Evolutionary conservation across 2,797 vertebrate genomes (phyloP).

Genomic region (Protonibea diacanthus): DNA sequence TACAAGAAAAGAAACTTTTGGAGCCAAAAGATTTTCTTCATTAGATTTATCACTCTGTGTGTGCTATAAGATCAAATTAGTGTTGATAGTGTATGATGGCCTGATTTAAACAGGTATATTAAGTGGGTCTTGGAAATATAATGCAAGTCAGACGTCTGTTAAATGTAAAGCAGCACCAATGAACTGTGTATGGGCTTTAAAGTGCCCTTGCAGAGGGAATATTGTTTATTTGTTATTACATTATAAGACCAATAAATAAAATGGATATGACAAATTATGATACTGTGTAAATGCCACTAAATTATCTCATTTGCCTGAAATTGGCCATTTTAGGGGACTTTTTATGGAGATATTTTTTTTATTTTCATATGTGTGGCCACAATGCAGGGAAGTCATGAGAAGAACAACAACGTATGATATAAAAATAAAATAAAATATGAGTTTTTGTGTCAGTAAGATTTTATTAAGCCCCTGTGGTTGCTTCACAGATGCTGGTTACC

Average conservation of each 20-base stretch:
- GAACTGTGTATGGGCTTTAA: conserved; percentile 17
- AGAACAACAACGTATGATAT: neutral
- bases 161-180: conserved; percentile 26
- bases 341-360: neutral
- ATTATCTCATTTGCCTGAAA: neutral
- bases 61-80: neutral
- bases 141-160: conserved; percentile 22
- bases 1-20: neutral
- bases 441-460: conserved; percentile 12
- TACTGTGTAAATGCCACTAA: neutral
- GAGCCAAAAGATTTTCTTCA: neutral
- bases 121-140: neutral
- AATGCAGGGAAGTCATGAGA: neutral
- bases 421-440: neutral
- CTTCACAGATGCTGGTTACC: neutral
- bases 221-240: conserved; percentile 24
- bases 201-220: conserved; percentile 14
- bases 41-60: neutral
- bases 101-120: neutral
- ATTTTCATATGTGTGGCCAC: neutral
- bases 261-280: neutral
- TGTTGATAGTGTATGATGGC: neutral
- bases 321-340: neutral
- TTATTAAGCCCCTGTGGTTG: conserved; percentile 3
- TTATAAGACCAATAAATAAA: conserved; percentile 27